These are phyloP conservation scores for Phasia obesa DNA, from an alignment of 2,888 invertebrate species.

Conservation along the genomic window DNA sequence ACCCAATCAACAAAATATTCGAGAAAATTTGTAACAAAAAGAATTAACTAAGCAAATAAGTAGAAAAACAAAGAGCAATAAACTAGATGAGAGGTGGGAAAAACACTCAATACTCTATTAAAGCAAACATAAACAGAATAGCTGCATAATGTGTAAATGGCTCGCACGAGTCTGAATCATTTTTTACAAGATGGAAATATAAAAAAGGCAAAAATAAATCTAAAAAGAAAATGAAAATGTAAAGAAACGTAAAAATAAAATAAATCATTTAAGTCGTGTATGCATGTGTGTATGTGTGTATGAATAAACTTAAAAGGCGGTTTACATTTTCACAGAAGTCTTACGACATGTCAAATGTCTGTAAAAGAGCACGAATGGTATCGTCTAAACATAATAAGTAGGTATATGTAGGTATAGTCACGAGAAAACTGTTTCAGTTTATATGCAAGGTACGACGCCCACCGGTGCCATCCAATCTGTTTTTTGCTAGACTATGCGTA, in stretches of 20 bases:
- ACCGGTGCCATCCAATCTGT: too few relatives aligned
- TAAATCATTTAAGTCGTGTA: slow-evolving; percentile 29
- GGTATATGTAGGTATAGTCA: too few relatives aligned
- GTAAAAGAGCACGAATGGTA: too few relatives aligned
- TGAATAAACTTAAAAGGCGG: too few relatives aligned
- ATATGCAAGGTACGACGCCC: too few relatives aligned
- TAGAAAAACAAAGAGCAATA: slow-evolving; percentile 24
- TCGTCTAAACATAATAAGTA: too few relatives aligned
- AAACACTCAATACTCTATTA: slow-evolving; percentile 23
- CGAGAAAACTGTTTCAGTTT: too few relatives aligned
- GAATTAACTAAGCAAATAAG: slow-evolving; percentile 18
- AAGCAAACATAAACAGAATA: slow-evolving; percentile 15
- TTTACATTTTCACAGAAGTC: too few relatives aligned
- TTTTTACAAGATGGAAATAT: slow-evolving; percentile 23
- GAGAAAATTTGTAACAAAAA: slow-evolving; percentile 1
- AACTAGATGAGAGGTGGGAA: slow-evolving; percentile 15
- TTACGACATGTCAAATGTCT: too few relatives aligned
- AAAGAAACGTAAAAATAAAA: slow-evolving; percentile 16
- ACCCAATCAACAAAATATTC: slow-evolving; percentile 45
- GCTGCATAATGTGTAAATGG: slow-evolving; percentile 17
- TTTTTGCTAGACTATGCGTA: too few relatives aligned
- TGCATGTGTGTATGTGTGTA: slow-evolving; percentile 1
- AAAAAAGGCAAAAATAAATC: slow-evolving; percentile 20
- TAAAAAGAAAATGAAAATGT: neutral
- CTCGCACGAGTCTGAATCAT: slow-evolving; percentile 13